A percentile compares a stretch with the other conserved stretches of the same genome.
Conservation (phyloP, 2,888 invertebrate genomes). For the Automeris io region DNA sequence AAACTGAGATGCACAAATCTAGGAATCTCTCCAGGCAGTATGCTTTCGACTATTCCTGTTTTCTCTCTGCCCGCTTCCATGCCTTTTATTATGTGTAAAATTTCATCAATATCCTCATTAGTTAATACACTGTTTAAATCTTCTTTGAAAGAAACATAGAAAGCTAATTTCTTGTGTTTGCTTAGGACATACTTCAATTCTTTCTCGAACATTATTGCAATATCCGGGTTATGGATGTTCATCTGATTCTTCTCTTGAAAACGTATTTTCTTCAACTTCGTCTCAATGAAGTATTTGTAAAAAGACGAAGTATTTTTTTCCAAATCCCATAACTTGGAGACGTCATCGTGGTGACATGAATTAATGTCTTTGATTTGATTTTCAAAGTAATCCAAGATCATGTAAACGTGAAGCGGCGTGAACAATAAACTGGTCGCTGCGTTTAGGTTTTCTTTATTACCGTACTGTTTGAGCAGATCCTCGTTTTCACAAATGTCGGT, state of each 20-base stretch:
- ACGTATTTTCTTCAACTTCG: constrained; percentile 10
- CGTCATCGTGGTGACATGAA: not conserved
- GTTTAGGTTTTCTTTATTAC: not conserved
- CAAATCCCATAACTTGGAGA: constrained; percentile 5
- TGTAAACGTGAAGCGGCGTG: constrained; percentile 10
- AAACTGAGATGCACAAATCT: constrained; percentile 3
- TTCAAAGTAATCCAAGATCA: constrained; percentile 8
- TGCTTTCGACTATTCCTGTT: constrained; percentile 5
- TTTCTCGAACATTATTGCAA: constrained; percentile 1
- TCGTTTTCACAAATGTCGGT: not conserved
- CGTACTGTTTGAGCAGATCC: not conserved
- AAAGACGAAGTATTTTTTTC: constrained; percentile 8
- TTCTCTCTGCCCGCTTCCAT: constrained; percentile 9
- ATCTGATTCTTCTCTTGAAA: constrained; percentile 12
- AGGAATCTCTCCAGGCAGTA: not conserved
- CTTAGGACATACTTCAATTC: not conserved
- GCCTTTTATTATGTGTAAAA: not conserved
- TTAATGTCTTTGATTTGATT: constrained; percentile 1
- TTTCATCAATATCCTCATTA: constrained; percentile 4
- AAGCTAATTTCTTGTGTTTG: constrained; percentile 11
- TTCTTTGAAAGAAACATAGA: constrained; percentile 5
- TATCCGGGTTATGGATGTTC: constrained; percentile 10
- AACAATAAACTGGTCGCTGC: not conserved
- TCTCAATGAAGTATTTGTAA: constrained; percentile 11
- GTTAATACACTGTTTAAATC: constrained; percentile 2